Percentiles rank a stretch among this genome's conserved stretches.
Conservation (phyloP, 2,797 vertebrate species). For the Sebastes oblongus region DNA sequence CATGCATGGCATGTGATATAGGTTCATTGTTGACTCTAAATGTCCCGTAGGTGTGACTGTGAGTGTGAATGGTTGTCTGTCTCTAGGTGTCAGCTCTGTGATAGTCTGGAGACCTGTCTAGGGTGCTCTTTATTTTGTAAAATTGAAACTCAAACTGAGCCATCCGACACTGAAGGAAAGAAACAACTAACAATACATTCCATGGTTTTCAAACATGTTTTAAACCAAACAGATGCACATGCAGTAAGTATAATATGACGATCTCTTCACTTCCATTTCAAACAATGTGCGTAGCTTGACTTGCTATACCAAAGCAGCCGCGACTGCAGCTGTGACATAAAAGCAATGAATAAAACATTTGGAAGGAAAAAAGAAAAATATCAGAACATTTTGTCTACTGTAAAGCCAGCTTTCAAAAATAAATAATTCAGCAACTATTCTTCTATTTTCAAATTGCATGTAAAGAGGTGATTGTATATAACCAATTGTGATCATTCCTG, state of each 20-base stretch:
- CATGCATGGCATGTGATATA: too few relatives aligned
- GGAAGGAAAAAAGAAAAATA: not conserved
- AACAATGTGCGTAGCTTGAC: not conserved
- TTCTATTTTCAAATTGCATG: conserved; percentile 45
- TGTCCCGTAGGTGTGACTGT: too few relatives aligned
- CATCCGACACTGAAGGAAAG: not conserved
- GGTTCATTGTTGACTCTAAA: too few relatives aligned
- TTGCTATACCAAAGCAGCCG: conserved; percentile 2
- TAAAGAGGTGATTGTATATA: conserved; percentile 43
- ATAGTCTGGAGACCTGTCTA: too few relatives aligned
- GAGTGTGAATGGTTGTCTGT: too few relatives aligned
- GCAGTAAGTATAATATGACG: not conserved
- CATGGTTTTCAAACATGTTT: not conserved
- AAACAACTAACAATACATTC: not conserved
- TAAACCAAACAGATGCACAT: not conserved
- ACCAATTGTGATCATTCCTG: conserved; percentile 33
- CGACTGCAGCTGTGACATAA: not conserved
- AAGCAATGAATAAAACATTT: conserved; percentile 48
- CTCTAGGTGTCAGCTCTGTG: too few relatives aligned
- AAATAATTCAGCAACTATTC: conserved; percentile 51
- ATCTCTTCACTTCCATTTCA: conserved; percentile 20
- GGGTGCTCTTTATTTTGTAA: not conserved
- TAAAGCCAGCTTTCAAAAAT: conserved; percentile 20
- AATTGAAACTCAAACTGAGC: not conserved
- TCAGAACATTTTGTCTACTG: conserved; percentile 6